Evolutionary conservation across 2,113 vertebrate species (phyloP).

Genomic region (Laticauda colubrina): DNA sequence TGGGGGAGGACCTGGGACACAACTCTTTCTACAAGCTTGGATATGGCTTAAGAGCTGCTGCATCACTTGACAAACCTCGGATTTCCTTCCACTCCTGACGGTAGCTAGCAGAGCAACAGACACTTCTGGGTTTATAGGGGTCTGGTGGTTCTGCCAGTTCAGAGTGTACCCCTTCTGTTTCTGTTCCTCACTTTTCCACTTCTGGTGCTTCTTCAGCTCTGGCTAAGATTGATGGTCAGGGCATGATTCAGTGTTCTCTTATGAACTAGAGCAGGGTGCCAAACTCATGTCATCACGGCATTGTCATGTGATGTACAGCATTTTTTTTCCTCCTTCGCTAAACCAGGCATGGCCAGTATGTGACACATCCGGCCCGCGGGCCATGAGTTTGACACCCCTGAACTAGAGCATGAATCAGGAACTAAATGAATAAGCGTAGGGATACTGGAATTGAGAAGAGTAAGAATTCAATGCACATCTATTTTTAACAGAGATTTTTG

Average conservation of each 20-base stretch:
- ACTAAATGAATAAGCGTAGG: neutral
- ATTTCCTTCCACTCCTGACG: neutral
- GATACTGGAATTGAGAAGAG: no score
- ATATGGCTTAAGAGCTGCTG: neutral
- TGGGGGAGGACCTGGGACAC: neutral
- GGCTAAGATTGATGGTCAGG: neutral
- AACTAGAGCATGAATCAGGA: neutral
- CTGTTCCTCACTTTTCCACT: neutral
- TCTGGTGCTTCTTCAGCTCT: neutral
- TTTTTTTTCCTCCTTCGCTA: no score
- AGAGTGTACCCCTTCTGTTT: neutral
- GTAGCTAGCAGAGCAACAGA: neutral
- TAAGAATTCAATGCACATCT: neutral
- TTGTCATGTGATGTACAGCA: no score
- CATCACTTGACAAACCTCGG: neutral
- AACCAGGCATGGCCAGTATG: no score
- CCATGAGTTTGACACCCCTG: no score
- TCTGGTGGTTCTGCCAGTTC: neutral
- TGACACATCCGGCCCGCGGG: no score
- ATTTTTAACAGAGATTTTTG: neutral
- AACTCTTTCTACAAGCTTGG: neutral
- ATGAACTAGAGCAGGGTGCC: neutral
- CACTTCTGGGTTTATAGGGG: neutral
- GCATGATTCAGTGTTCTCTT: neutral
- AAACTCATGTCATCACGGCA: no score